Evolutionary conservation across 2,888 invertebrate genomes (phyloP).

Genomic region (Crocallis elinguaria): DNA sequence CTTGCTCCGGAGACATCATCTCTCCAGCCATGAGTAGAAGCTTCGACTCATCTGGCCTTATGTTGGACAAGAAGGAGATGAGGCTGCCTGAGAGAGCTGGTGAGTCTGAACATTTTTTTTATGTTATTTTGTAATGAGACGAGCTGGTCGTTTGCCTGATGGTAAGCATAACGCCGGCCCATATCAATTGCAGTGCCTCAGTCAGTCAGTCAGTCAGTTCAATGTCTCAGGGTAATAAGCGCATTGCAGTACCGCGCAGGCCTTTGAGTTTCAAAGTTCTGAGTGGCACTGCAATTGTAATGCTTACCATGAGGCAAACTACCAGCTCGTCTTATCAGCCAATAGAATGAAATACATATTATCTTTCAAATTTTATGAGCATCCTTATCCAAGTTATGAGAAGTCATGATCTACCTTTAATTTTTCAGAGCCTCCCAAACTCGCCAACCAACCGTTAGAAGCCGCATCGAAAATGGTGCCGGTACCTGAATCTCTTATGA

Average conservation of each 20-base stretch:
- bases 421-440: slow-evolving; percentile 50
- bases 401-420: not conserved
- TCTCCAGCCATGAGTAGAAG: slow-evolving; percentile 65
- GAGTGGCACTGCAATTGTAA: too few relatives aligned
- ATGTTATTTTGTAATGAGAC: not conserved
- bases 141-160: too few relatives aligned
- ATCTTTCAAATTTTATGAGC: too few relatives aligned
- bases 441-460: slow-evolving; percentile 86
- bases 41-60: slow-evolving; percentile 65
- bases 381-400: not conserved
- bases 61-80: slow-evolving; percentile 51
- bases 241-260: too few relatives aligned
- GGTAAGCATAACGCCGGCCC: too few relatives aligned
- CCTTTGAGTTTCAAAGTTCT: too few relatives aligned
- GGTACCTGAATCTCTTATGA: slow-evolving; percentile 94
- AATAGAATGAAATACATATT: too few relatives aligned
- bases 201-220: too few relatives aligned
- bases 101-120: not conserved
- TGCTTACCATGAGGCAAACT: too few relatives aligned
- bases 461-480: slow-evolving; percentile 95
- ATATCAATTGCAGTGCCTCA: too few relatives aligned
- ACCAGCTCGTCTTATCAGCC: too few relatives aligned
- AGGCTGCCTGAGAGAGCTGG: slow-evolving; percentile 7
- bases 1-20: slow-evolving; percentile 61
- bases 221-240: too few relatives aligned